A percentile compares a stretch with the other conserved stretches of the same genome.
Evolutionary conservation across 2,797 vertebrate species (phyloP).

Genomic region (Pristis pectinata): DNA sequence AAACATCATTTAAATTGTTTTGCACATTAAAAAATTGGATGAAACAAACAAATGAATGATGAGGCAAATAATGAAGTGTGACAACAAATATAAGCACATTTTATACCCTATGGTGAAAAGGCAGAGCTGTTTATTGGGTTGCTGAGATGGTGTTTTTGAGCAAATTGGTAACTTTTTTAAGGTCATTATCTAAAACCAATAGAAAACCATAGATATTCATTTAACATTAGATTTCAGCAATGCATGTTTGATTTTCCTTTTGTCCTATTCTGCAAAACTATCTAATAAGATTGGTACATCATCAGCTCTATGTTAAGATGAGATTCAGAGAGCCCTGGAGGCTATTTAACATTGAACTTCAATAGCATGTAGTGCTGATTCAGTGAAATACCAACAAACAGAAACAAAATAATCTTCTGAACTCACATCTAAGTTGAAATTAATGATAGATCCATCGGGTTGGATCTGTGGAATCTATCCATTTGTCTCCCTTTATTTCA

Average conservation of each 20-base stretch:
- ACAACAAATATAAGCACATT: background rate
- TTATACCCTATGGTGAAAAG: background rate
- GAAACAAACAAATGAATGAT: slow-evolving; percentile 30
- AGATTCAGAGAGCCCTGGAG: background rate
- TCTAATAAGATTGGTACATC: background rate
- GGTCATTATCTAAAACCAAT: background rate
- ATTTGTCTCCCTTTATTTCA: background rate
- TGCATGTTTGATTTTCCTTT: background rate
- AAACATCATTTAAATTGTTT: slow-evolving; percentile 32
- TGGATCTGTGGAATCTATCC: background rate
- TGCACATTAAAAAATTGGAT: slow-evolving; percentile 26
- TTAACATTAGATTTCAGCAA: background rate
- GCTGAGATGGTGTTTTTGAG: background rate
- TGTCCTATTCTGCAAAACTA: background rate
- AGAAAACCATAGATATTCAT: background rate
- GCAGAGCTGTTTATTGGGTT: background rate
- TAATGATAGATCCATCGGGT: background rate
- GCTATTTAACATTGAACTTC: background rate
- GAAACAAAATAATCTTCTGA: slow-evolving; percentile 17
- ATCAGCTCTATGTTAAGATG: background rate
- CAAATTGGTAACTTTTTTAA: background rate
- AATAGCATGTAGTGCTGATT: background rate
- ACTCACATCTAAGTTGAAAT: background rate
- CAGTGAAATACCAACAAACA: background rate
- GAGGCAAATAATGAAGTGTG: slow-evolving; percentile 12